Percentiles rank a stretch among this genome's conserved stretches.
phyloP scores from a whole-genome alignment of 1,140 invertebrate genomes.

The Bombus pyrosoma region DNA sequence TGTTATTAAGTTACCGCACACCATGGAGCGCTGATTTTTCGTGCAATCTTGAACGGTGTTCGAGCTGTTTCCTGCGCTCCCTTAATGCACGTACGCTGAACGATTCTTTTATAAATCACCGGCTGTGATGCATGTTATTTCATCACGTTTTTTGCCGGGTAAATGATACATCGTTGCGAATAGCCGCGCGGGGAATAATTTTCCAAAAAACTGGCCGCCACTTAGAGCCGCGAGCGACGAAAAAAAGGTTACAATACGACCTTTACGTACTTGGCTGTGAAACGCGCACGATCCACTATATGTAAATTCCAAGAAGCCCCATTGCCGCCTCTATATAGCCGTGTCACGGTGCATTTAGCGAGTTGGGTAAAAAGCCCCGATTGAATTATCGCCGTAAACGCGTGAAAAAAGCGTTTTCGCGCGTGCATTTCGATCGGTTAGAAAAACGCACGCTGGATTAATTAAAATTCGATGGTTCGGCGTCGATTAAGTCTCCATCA shows the following conservation, averaged over 20 bases:
- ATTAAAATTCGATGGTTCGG: slow-evolving; percentile 8
- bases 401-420: background rate
- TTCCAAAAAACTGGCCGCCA: background rate
- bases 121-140: slow-evolving; percentile 4
- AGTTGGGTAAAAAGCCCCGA: background rate
- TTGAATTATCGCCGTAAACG: background rate
- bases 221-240: background rate
- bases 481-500: background rate
- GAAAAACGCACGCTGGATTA: background rate
- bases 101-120: background rate
- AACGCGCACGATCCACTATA: background rate
- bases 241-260: background rate
- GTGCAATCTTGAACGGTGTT: background rate
- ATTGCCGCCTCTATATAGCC: background rate
- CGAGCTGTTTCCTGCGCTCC: background rate
- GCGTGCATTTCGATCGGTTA: background rate
- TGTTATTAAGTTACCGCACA: background rate
- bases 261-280: background rate
- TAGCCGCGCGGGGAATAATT: background rate
- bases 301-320: background rate
- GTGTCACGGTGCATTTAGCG: background rate
- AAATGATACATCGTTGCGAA: slow-evolving; percentile 23
- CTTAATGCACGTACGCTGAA: no score
- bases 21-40: background rate
- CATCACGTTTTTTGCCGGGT: background rate